Percentiles rank a stretch among this genome's conserved stretches.
phyloP scores from a whole-genome alignment of 1,140 invertebrate species.

The Micrasema minimum region DNA sequence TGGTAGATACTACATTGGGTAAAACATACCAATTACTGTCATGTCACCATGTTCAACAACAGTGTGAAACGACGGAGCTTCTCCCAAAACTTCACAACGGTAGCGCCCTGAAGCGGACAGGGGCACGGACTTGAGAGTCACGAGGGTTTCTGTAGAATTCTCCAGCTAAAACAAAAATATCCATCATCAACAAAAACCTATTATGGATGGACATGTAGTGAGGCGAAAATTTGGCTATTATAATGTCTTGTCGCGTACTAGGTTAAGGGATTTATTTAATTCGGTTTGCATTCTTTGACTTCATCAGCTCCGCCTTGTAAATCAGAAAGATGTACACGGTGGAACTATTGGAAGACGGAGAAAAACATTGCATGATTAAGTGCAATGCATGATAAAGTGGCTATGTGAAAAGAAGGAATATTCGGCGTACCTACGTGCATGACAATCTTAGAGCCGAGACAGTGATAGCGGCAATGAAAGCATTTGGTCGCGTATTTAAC shows the following conservation, averaged over 20 bases:
- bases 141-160: conserved; percentile 74
- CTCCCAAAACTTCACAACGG: conserved; percentile 83
- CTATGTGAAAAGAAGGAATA: too few relatives aligned
- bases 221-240: not conserved
- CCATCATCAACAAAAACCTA: too few relatives aligned
- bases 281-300: not conserved
- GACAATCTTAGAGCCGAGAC: too few relatives aligned
- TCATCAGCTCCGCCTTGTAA: not conserved
- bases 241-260: not conserved
- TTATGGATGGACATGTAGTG: not conserved
- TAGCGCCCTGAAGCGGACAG: conserved; percentile 77
- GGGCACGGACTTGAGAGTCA: conserved; percentile 75
- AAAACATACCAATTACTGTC: conserved; percentile 77
- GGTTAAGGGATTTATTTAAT: not conserved
- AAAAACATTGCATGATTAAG: too few relatives aligned
- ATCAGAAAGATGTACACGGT: not conserved
- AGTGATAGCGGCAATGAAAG: too few relatives aligned
- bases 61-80: conserved; percentile 80
- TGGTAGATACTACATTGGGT: too few relatives aligned
- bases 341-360: too few relatives aligned
- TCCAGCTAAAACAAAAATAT: conserved; percentile 72
- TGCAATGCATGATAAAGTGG: too few relatives aligned
- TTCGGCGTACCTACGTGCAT: too few relatives aligned
- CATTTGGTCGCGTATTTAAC: too few relatives aligned
- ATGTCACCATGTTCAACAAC: conserved; percentile 80